phyloP scores from a whole-genome alignment of 2,888 invertebrate species.

The Myopa testacea region DNA sequence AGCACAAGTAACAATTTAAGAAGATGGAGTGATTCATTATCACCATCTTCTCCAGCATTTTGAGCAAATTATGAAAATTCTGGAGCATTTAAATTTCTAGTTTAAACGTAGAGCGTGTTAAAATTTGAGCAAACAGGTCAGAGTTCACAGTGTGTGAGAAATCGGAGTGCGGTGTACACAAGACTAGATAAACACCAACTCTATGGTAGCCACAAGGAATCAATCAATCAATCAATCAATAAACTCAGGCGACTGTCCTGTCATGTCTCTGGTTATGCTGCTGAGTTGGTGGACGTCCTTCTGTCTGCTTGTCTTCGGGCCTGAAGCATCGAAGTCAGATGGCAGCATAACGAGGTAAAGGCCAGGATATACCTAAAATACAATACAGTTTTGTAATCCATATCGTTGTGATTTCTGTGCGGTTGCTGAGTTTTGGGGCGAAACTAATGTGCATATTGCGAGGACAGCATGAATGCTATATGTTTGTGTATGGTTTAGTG shows the following conservation, averaged over 20 bases:
- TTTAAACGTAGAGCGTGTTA: not conserved
- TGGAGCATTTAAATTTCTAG: not conserved
- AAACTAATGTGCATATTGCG: not conserved
- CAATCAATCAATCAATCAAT: conserved; percentile 20
- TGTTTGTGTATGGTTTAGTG: not conserved
- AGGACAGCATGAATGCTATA: too few relatives aligned
- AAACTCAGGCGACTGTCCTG: not conserved
- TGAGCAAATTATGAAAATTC: too few relatives aligned
- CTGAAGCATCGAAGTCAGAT: not conserved
- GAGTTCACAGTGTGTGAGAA: not conserved
- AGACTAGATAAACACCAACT: not conserved
- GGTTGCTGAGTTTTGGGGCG: not conserved
- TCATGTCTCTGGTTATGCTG: not conserved
- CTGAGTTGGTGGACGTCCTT: not conserved
- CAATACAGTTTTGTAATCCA: not conserved
- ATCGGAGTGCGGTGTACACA: not conserved
- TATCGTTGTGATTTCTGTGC: not conserved
- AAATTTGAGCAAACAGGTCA: too few relatives aligned
- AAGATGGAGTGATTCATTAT: too few relatives aligned
- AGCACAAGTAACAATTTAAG: too few relatives aligned
- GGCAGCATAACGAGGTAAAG: conserved; percentile 4
- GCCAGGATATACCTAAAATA: not conserved
- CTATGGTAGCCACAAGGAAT: conserved; percentile 2
- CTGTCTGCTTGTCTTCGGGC: not conserved
- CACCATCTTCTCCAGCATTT: too few relatives aligned